phyloP scores from a whole-genome alignment of 2,888 invertebrate genomes.

The Gymnosoma rotundatum region DNA sequence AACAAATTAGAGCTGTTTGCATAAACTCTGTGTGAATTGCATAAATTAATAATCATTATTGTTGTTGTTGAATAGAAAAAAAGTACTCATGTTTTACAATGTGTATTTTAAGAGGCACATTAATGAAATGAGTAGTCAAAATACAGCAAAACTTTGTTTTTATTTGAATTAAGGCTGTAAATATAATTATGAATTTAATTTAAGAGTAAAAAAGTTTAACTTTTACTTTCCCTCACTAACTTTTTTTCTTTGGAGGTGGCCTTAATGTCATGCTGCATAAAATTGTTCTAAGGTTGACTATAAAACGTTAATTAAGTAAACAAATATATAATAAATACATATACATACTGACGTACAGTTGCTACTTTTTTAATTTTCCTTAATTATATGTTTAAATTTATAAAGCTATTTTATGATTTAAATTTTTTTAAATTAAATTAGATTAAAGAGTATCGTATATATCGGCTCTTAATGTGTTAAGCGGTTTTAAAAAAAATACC shows the following conservation, averaged over 20 bases:
- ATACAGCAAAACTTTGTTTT: neutral
- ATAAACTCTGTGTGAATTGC: slow-evolving; percentile 55
- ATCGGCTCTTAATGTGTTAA: too few species aligned
- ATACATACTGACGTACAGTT: neutral
- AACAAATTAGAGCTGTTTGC: slow-evolving; percentile 66
- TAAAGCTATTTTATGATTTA: too few species aligned
- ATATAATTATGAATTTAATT: neutral
- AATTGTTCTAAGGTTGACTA: slow-evolving; percentile 10
- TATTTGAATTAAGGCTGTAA: neutral
- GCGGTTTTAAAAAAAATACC: too few species aligned
- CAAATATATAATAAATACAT: neutral
- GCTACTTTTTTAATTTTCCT: neutral
- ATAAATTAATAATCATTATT: slow-evolving; percentile 58
- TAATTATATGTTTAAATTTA: too few species aligned
- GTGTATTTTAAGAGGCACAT: neutral
- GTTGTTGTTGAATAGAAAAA: slow-evolving; percentile 14
- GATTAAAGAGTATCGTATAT: too few species aligned
- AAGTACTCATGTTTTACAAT: neutral
- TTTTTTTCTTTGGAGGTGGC: neutral
- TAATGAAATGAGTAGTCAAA: neutral
- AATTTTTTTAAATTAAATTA: too few species aligned
- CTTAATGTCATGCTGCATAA: neutral
- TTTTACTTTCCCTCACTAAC: neutral
- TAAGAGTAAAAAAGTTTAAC: neutral
- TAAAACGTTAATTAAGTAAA: slow-evolving; percentile 32